A percentile compares a stretch with the other conserved stretches of the same genome.
phyloP scores from a whole-genome alignment of 1,140 invertebrate genomes.

The Dolichoris vasculosae region DNA sequence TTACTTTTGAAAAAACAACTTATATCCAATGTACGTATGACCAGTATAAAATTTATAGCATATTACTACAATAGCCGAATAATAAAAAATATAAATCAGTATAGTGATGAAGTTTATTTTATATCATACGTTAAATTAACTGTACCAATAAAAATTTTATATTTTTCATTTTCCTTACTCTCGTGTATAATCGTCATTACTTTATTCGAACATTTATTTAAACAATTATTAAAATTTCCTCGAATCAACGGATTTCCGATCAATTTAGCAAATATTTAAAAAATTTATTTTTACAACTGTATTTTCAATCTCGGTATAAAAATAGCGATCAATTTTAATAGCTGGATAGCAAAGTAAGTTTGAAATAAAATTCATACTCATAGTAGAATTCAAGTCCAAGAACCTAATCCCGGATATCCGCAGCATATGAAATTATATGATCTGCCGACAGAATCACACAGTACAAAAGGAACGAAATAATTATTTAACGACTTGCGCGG shows the following conservation, averaged over 20 bases:
- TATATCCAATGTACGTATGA: too few relatives aligned
- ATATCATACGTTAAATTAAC: neutral
- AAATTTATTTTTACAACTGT: neutral
- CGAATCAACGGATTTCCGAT: neutral
- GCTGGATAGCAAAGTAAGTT: neutral
- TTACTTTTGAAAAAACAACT: too few relatives aligned
- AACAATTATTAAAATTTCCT: neutral
- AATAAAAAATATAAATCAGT: neutral
- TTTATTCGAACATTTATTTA: neutral
- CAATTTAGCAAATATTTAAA: neutral
- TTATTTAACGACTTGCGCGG: constrained; percentile 45
- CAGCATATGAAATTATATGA: constrained; percentile 31
- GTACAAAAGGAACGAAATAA: constrained; percentile 44
- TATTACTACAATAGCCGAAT: neutral
- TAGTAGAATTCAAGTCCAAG: neutral
- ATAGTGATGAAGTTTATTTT: neutral
- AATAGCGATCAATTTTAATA: neutral
- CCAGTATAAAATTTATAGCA: too few relatives aligned
- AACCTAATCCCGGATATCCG: constrained; percentile 1
- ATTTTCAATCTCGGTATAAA: neutral
- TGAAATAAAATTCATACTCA: neutral
- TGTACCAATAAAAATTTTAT: neutral
- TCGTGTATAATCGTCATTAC: neutral
- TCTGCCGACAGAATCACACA: neutral
- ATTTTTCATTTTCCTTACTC: neutral